Evolutionary conservation across 2,797 vertebrate species (phyloP).

Genomic region (Melopsittacus undulatus): DNA sequence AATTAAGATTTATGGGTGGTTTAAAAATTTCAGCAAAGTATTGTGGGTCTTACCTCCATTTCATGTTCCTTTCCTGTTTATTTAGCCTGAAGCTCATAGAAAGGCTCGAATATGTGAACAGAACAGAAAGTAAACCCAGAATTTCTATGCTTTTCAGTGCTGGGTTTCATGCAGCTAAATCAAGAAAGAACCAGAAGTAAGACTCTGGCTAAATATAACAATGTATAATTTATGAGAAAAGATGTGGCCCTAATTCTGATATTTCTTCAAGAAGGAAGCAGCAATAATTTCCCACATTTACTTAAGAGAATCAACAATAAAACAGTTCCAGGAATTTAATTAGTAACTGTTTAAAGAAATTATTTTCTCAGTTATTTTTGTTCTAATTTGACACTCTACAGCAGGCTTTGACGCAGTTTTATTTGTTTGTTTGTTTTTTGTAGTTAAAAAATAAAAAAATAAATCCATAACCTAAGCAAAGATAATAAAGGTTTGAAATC

Average conservation of each 20-base stretch:
- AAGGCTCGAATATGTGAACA: not conserved
- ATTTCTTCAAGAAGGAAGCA: slow-evolving; percentile 14
- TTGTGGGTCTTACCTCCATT: not conserved
- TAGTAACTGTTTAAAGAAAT: slow-evolving; percentile 13
- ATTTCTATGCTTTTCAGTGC: slow-evolving; percentile 25
- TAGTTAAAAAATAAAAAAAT: not conserved
- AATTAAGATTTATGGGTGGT: not conserved
- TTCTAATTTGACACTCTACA: slow-evolving; percentile 42
- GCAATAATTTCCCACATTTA: not conserved
- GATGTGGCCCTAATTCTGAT: not conserved
- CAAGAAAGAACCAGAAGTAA: slow-evolving; percentile 40
- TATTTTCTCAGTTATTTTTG: not conserved
- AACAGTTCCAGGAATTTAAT: slow-evolving; percentile 26
- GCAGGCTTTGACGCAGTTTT: not conserved
- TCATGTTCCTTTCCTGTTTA: not conserved
- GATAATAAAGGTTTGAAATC: not conserved
- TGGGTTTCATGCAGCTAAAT: slow-evolving; percentile 37
- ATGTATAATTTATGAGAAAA: slow-evolving; percentile 26
- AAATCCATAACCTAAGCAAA: not conserved
- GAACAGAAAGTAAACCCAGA: not conserved
- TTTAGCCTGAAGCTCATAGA: slow-evolving; percentile 7
- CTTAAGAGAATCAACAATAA: not conserved
- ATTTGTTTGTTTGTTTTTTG: not conserved
- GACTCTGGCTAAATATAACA: slow-evolving; percentile 27
- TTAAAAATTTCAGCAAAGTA: not conserved